Base-by-base conservation (phyloP, 2,888 invertebrate species). In the Arge pagana region DNA sequence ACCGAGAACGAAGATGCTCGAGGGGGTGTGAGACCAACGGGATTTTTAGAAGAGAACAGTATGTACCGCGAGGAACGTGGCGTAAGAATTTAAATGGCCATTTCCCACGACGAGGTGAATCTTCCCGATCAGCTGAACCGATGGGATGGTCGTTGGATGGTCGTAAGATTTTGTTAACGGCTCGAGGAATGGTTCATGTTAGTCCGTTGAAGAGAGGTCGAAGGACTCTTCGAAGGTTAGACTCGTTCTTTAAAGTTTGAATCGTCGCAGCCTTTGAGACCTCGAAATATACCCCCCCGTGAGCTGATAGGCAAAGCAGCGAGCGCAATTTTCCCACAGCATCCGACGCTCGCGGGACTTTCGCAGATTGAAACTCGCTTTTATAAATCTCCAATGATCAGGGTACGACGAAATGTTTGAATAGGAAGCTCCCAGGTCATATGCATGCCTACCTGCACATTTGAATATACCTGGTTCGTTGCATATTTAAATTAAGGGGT, bases 331-430 rank as follows among this genome's bases (percentile, higher is more conserved):
- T 74, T 73, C 66, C 65, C 67, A 66, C 66, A 68, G 68, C 67
- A 48, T 39, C 60, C 63, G 70, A 69, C 62, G 72, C 68, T 71
- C 71, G 69, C 71, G 69, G 71, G 64, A 61, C 50, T 52, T 40
- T 31, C 37, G 28, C 16, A 24, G 57, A 58, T 56, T 62, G 56
- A 59, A 60, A 67, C 42, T 54, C 69, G 36, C 72, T 72, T 71
- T 75, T 75, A 74, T 74, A 74, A 74, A 75, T 74, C 74, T 72
- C 68, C 67, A 69, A 74, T 73, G 71, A 75, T 74, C 71, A 61
- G 63, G 49, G 43, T 52, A 53, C 11, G 43, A 35, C 54, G 58
- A 61, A 60, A 51, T 70, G 72, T 75, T 74, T 74, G 73, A 75
- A 76, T 74, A 74, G 74, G 75, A 76, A 75, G 69, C 69, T 45